A percentile compares a stretch with the other conserved stretches of the same genome.
phyloP scores from a whole-genome alignment of 2,888 invertebrate genomes.

The Plutella xylostella region DNA sequence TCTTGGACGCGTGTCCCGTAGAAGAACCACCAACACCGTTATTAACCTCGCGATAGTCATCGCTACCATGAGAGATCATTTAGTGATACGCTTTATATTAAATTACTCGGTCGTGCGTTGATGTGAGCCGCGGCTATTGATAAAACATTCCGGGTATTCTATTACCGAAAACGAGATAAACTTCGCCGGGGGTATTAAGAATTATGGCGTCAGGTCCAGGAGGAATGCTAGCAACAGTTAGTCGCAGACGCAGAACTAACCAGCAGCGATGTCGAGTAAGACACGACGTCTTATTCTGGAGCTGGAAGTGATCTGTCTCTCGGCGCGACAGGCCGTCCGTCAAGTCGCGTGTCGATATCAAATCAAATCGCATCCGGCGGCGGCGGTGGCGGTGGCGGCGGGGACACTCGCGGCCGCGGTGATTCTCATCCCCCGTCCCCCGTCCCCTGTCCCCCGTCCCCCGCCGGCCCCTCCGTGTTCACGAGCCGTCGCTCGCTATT shows the following conservation, averaged over 20 bases:
- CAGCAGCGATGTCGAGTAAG: not conserved
- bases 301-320: not conserved
- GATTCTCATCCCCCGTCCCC: too few relatives aligned
- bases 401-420: too few relatives aligned
- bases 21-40: constrained; percentile 64
- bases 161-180: constrained; percentile 65
- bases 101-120: constrained; percentile 69
- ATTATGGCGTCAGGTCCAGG: constrained; percentile 12
- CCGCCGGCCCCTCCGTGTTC: constrained; percentile 24
- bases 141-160: constrained; percentile 66
- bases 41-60: constrained; percentile 63
- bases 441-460: too few relatives aligned
- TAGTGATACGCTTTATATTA: constrained; percentile 70
- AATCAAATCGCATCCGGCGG: constrained; percentile 22
- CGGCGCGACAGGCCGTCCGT: constrained; percentile 27
- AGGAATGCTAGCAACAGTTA: constrained; percentile 24
- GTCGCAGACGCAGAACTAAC: not conserved
- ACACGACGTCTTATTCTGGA: not conserved
- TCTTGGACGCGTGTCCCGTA: constrained; percentile 61
- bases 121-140: constrained; percentile 20
- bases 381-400: not conserved
- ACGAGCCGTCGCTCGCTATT: constrained; percentile 28
- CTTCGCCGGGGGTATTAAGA: constrained; percentile 50
- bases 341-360: constrained; percentile 56
- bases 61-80: constrained; percentile 57